phyloP scores from a whole-genome alignment of 2,113 vertebrate species.

The Pimephales promelas region DNA sequence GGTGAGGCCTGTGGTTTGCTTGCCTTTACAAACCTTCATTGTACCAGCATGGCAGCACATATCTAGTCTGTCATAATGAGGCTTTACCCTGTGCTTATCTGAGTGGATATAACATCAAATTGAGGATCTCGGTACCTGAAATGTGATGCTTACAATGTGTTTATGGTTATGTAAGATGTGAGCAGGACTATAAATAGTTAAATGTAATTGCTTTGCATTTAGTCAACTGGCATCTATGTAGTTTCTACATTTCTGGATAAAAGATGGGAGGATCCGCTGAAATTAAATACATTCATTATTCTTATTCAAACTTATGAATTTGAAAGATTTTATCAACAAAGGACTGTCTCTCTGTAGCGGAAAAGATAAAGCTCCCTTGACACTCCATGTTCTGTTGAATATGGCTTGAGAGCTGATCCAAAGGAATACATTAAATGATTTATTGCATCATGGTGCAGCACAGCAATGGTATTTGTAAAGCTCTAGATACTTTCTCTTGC shows the following conservation, averaged over 20 bases:
- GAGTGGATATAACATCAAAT: slow-evolving; percentile 15
- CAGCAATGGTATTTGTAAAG: slow-evolving; percentile 11
- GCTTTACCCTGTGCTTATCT: slow-evolving; percentile 24
- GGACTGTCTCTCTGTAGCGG: neutral
- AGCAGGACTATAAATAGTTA: neutral
- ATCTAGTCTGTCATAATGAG: slow-evolving; percentile 22
- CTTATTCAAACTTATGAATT: slow-evolving; percentile 20
- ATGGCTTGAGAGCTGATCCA: slow-evolving; percentile 27
- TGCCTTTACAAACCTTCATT: slow-evolving; percentile 42
- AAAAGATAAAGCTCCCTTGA: slow-evolving; percentile 25
- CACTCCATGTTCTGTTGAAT: slow-evolving; percentile 14
- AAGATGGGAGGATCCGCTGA: neutral
- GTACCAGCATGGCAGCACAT: slow-evolving; percentile 41
- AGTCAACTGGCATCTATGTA: neutral
- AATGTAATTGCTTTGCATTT: neutral
- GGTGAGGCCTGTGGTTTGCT: slow-evolving; percentile 12
- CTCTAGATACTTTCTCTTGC: neutral
- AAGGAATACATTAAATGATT: slow-evolving; percentile 48
- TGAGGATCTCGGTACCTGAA: neutral
- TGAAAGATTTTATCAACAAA: slow-evolving; percentile 44
- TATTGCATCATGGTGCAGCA: slow-evolving; percentile 34
- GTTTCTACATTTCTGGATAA: neutral
- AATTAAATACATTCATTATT: slow-evolving; percentile 12
- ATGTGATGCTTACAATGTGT: neutral
- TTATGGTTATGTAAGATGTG: neutral